Conservation (phyloP, 2,797 vertebrate genomes). For the Thunnus albacares region DNA sequence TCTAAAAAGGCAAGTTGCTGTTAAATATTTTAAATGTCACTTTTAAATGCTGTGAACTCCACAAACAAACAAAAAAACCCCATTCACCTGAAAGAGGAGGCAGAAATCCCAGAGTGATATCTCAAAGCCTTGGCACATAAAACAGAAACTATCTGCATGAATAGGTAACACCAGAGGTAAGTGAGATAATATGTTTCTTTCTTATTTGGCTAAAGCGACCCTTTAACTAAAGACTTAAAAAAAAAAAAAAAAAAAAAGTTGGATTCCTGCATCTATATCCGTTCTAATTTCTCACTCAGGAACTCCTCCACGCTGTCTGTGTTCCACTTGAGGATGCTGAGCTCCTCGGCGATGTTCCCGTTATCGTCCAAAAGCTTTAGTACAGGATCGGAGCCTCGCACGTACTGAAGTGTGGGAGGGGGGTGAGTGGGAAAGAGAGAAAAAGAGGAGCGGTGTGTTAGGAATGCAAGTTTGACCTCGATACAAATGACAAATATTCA, state of each 20-base stretch:
- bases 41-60: background rate
- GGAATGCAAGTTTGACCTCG: slow-evolving; percentile 10
- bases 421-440: slow-evolving; percentile 10
- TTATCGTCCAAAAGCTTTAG: slow-evolving; percentile 97
- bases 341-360: slow-evolving; percentile 98
- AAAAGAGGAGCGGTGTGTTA: slow-evolving; percentile 20
- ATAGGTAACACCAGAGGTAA: background rate
- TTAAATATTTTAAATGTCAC: background rate
- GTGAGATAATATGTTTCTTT: slow-evolving; percentile 4
- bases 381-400: slow-evolving; percentile 97
- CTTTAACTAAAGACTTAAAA: slow-evolving; percentile 19
- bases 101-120: background rate
- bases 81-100: background rate
- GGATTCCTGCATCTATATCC: slow-evolving; percentile 84
- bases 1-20: background rate
- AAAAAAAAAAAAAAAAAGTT: background rate
- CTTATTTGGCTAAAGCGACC: slow-evolving; percentile 29
- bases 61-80: slow-evolving; percentile 5
- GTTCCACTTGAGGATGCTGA: slow-evolving; percentile 99
- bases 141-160: slow-evolving; percentile 19
- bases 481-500: slow-evolving; percentile 13
- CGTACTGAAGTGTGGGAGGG: slow-evolving; percentile 86
- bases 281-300: slow-evolving; percentile 95
- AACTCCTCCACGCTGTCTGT: slow-evolving; percentile 99
- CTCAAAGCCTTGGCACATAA: background rate